Conservation (phyloP, 2,113 vertebrate species). For the Peromyscus leucopus region DNA sequence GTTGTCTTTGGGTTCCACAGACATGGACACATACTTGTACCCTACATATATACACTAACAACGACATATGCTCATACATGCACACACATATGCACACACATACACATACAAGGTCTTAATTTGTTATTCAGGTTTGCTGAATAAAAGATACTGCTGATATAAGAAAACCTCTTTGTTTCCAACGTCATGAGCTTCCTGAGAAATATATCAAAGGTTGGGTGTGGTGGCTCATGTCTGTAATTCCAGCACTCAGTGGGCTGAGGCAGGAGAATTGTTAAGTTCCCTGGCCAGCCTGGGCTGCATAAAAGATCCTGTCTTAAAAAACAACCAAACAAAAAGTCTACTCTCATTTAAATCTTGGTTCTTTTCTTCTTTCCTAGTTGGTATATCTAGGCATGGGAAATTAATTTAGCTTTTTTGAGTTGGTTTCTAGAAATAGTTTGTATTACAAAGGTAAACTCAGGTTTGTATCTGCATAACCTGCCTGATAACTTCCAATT, state of each 20-base stretch:
- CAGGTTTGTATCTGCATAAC: background rate
- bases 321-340: background rate
- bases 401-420: slow-evolving; percentile 6
- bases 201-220: background rate
- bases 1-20: background rate
- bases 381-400: background rate
- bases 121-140: slow-evolving; percentile 5
- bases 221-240: background rate
- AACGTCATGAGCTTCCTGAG: background rate
- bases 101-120: background rate
- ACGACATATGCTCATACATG: no score
- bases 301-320: background rate
- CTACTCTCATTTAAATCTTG: slow-evolving; percentile 18
- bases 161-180: slow-evolving; percentile 15
- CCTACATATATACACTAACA: no score
- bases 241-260: background rate
- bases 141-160: background rate
- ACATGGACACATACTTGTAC: background rate
- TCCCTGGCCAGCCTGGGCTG: background rate
- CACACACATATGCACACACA: background rate
- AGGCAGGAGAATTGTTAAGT: background rate
- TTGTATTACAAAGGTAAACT: slow-evolving; percentile 40
- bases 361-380: slow-evolving; percentile 28
- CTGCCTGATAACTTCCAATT: background rate
- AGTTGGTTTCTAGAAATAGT: background rate